Base-by-base conservation (phyloP, 2,797 vertebrate species). In the Aselliscus stoliczkanus region DNA sequence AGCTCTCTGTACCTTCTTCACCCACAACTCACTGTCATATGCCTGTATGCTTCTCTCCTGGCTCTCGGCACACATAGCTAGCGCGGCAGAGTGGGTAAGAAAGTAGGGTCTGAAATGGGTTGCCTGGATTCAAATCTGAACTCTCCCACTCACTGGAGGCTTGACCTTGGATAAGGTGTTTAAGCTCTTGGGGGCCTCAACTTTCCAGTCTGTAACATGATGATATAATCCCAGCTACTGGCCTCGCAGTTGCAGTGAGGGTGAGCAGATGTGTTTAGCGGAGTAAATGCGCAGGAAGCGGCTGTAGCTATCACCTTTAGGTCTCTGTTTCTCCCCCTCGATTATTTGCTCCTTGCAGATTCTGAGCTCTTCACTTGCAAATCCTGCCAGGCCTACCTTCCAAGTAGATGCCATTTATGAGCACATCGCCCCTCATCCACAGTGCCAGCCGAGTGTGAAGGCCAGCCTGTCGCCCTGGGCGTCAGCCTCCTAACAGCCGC, bases 391-490 rank as follows among this genome's bases (percentile, higher is more conserved):
- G 27, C 7, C 39, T n/a, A 23, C 25, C 54, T 64, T 69, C 64
- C 42, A 60, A 73, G 29, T 1, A 39, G 37, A 70, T 20, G 29
- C 58, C 15, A 17, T 44, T 79, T 85, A 70, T 42, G 18, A 69
- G 52, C 34, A 69, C 14, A 15, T 2, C 18, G 2, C 31, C 29
- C 17, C 21, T 17, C 0, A 1, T 11, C 54, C 27, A 31, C 0
- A 42, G 39, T 0, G 0, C 37, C 65, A 42, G 2, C 31, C 20
- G 21, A 14, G 65, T 0, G 0, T 0, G 7, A 73, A 44, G 37
- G 52, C n/a, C 20, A 2, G 17, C 23, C 31, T 65, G 29, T n/a
- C 37, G 6, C 3, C 23, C 37, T 1, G 37, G 12, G 5, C 7
- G 0, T 21, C 23, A 44, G 34, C n/a, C 42, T 75, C 60, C 87